These are phyloP conservation scores for Mustelus asterias DNA, from an alignment of 2,113 vertebrate genomes.

Conservation along the genomic window DNA sequence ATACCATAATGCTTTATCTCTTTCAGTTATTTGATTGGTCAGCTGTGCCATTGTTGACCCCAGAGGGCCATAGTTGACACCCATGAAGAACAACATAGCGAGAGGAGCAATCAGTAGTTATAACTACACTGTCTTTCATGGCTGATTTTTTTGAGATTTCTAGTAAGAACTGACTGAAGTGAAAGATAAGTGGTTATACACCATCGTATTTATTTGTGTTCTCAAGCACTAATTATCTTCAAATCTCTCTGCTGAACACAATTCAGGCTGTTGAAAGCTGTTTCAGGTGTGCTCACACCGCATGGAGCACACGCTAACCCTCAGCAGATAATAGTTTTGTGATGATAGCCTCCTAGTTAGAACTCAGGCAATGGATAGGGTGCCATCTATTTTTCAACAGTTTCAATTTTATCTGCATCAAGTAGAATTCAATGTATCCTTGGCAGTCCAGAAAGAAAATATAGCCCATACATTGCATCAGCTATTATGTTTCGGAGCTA, in stretches of 20 bases:
- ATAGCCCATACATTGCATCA: background rate
- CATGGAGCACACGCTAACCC: background rate
- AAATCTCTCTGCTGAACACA: background rate
- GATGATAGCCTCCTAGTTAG: constrained; percentile 20
- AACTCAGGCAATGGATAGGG: background rate
- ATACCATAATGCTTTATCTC: constrained; percentile 27
- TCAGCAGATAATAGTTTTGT: constrained; percentile 13
- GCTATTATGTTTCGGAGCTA: background rate
- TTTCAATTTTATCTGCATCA: constrained; percentile 28
- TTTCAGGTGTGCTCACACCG: constrained; percentile 10
- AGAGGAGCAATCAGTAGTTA: constrained; percentile 15
- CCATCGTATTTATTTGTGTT: constrained; percentile 1
- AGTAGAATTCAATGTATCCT: background rate
- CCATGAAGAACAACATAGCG: constrained; percentile 27
- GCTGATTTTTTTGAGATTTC: background rate
- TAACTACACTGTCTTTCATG: constrained; percentile 27
- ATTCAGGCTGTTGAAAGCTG: constrained; percentile 26
- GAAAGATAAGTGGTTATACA: constrained; percentile 27
- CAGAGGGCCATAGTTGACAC: constrained; percentile 27
- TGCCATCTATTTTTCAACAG: background rate
- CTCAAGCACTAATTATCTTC: constrained; percentile 31
- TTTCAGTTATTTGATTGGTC: constrained; percentile 34
- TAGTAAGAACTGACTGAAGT: constrained; percentile 4
- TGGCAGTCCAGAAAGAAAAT: background rate
- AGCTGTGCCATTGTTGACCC: constrained; percentile 32